These are phyloP conservation scores for Thymallus thymallus DNA, from an alignment of 2,113 vertebrate species.

Conservation along the genomic window DNA sequence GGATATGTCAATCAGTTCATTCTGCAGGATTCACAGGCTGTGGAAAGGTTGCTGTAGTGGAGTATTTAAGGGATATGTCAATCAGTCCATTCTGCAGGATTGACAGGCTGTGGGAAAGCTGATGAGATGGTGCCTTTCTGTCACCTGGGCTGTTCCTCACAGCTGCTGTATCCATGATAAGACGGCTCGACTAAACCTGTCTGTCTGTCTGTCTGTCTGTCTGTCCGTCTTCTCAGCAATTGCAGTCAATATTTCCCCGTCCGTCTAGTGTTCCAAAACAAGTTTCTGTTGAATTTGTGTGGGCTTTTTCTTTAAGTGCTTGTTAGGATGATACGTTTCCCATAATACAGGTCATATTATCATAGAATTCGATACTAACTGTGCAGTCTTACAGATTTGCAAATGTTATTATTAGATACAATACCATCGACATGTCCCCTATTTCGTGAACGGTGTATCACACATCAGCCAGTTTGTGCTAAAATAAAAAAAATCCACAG, in stretches of 20 bases:
- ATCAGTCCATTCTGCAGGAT: background rate
- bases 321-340: background rate
- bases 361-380: background rate
- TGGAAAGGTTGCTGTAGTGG: too few relatives aligned
- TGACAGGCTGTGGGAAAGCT: background rate
- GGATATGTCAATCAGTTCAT: too few relatives aligned
- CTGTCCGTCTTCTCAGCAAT: constrained; percentile 25
- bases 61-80: too few relatives aligned
- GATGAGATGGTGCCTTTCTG: background rate
- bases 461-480: constrained; percentile 16
- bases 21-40: too few relatives aligned
- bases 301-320: background rate
- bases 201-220: constrained; percentile 10
- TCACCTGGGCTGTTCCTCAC: constrained; percentile 3
- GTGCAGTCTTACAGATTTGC: background rate
- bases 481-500: background rate
- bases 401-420: background rate
- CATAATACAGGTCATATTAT: background rate
- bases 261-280: constrained; percentile 12
- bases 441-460: constrained; percentile 11
- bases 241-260: constrained; percentile 17
- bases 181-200: too few relatives aligned
- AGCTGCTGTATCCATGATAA: background rate
- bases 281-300: constrained; percentile 36
- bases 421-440: background rate